phyloP scores from a whole-genome alignment of 2,113 vertebrate genomes.

The Lagopus leucura region DNA sequence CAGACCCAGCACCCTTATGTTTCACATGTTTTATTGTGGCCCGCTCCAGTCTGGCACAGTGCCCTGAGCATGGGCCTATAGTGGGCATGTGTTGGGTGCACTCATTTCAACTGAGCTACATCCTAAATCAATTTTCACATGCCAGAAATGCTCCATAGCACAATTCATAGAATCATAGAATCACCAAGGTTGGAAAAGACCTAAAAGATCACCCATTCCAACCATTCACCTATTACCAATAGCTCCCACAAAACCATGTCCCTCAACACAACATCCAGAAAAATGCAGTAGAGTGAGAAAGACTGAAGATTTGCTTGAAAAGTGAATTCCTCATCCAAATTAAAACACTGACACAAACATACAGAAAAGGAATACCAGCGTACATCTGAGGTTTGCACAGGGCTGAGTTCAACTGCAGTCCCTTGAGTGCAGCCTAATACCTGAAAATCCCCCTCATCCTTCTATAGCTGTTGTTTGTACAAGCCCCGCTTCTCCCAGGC shows the following conservation, averaged over 20 bases:
- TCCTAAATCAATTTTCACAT: not conserved
- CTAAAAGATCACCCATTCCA: too few species aligned
- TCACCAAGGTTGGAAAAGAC: too few species aligned
- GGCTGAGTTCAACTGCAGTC: not conserved
- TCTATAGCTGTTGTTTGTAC: fast-evolving
- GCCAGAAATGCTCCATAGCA: not conserved
- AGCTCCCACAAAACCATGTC: too few species aligned
- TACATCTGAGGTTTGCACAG: fast-evolving
- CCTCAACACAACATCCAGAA: too few species aligned
- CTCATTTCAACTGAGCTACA: not conserved
- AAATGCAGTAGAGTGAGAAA: not conserved
- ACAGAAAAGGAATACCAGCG: fast-evolving
- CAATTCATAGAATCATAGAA: too few species aligned
- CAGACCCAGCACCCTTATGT: not conserved
- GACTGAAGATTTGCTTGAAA: not conserved
- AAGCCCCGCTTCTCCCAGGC: not conserved
- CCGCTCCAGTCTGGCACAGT: not conserved
- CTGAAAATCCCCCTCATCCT: not conserved
- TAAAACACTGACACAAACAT: not conserved
- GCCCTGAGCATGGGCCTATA: fast-evolving
- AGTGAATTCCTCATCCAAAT: not conserved
- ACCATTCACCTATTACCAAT: too few species aligned
- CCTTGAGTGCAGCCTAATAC: not conserved
- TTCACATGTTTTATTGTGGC: not conserved
- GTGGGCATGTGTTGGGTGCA: not conserved